phyloP scores from a whole-genome alignment of 2,888 invertebrate genomes.

The Standfussiana lucernea region DNA sequence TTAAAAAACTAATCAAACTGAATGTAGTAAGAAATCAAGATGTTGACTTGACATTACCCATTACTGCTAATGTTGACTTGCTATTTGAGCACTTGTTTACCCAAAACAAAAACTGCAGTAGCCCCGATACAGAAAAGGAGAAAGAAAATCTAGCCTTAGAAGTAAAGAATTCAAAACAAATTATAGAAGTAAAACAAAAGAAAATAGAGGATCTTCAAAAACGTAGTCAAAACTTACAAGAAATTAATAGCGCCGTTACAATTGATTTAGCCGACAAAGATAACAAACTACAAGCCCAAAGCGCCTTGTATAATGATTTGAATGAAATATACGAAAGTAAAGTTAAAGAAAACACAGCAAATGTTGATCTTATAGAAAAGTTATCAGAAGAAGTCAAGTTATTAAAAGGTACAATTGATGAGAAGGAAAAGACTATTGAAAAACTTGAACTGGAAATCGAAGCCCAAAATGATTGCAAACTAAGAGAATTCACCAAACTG shows the following conservation, averaged over 20 bases:
- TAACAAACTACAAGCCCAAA: constrained; percentile 68
- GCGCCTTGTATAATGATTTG: constrained; percentile 72
- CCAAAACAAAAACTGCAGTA: constrained; percentile 56
- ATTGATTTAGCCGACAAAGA: constrained; percentile 72
- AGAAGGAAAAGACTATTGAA: constrained; percentile 73
- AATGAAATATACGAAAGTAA: constrained; percentile 73
- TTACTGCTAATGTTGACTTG: constrained; percentile 70
- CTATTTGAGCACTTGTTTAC: constrained; percentile 76
- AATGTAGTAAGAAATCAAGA: constrained; percentile 72
- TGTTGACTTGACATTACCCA: constrained; percentile 71
- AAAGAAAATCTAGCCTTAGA: constrained; percentile 70
- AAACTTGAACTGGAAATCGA: constrained; percentile 59
- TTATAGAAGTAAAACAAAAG: constrained; percentile 74
- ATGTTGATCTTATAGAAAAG: constrained; percentile 70
- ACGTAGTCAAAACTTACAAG: constrained; percentile 68
- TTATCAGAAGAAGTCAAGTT: constrained; percentile 75
- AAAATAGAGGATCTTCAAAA: constrained; percentile 69
- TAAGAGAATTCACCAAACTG: constrained; percentile 72
- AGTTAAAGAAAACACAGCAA: constrained; percentile 75
- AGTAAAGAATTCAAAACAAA: constrained; percentile 70
- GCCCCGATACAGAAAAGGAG: constrained; percentile 64
- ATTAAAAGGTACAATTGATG: constrained; percentile 71
- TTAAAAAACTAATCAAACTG: constrained; percentile 73
- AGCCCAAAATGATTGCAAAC: constrained; percentile 33
- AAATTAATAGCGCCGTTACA: constrained; percentile 67